Evolutionary conservation across 2,888 invertebrate genomes (phyloP).

Genomic region (Embidobia sp.): DNA sequence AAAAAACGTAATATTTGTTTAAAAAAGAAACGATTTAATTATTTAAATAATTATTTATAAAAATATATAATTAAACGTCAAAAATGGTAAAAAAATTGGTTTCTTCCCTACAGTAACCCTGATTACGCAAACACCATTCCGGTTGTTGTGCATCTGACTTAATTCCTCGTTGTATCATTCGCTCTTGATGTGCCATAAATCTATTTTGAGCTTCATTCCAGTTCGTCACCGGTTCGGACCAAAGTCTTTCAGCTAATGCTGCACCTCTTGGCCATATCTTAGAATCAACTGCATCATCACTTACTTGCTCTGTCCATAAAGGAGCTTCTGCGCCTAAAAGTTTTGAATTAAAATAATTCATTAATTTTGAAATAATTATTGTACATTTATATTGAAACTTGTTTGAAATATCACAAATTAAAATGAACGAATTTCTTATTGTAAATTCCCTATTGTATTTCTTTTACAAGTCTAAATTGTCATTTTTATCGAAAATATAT

Average conservation of each 20-base stretch:
- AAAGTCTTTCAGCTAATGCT: slow-evolving; percentile 91
- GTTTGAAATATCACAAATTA: no score
- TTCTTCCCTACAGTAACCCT: slow-evolving; percentile 84
- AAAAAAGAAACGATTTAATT: no score
- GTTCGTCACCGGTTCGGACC: slow-evolving; percentile 88
- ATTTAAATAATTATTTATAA: no score
- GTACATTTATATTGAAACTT: no score
- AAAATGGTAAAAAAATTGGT: no score
- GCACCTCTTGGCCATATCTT: slow-evolving; percentile 93
- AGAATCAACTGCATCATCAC: slow-evolving; percentile 86
- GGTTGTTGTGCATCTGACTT: slow-evolving; percentile 89
- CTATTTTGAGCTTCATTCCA: slow-evolving; percentile 73
- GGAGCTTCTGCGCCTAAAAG: slow-evolving; percentile 86
- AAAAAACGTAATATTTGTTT: no score
- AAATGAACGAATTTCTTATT: background rate
- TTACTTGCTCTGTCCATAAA: slow-evolving; percentile 93
- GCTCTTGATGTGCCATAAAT: slow-evolving; percentile 5
- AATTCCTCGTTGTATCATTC: slow-evolving; percentile 4
- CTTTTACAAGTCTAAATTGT: no score
- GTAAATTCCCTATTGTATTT: no score
- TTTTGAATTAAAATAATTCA: no score
- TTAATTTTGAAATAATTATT: no score
- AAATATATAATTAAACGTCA: no score
- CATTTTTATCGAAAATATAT: no score
- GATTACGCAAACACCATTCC: slow-evolving; percentile 92